Evolutionary conservation across 2,113 vertebrate species (phyloP).

Genomic region (crab-eating macaque (Macaca fascicularis)): DNA sequence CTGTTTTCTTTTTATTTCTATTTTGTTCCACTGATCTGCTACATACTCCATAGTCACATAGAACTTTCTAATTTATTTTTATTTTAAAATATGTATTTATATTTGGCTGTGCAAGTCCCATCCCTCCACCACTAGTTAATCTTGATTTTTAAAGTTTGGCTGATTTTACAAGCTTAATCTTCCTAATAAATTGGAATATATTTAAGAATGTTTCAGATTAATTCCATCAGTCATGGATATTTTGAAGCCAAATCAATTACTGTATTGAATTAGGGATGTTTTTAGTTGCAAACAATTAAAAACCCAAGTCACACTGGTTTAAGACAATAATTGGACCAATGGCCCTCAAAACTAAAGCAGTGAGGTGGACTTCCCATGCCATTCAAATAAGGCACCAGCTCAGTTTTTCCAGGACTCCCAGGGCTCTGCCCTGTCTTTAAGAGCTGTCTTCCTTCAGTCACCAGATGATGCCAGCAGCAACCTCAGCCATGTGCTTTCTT

Average conservation of each 20-base stretch:
- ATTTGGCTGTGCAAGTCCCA: not conserved
- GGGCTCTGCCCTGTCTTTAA: not conserved
- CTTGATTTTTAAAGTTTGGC: not conserved
- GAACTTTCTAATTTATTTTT: not conserved
- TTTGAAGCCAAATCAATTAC: slow-evolving; percentile 3
- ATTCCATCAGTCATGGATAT: slow-evolving; percentile 1
- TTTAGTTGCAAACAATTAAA: not conserved
- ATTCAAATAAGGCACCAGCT: not conserved
- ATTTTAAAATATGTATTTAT: slow-evolving; percentile 11
- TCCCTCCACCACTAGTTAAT: not conserved
- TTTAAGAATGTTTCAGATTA: not conserved
- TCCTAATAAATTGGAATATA: not conserved
- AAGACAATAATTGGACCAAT: not conserved
- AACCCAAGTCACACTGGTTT: not conserved
- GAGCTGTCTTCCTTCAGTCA: not conserved
- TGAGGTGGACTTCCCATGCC: not conserved
- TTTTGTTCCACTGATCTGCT: not conserved
- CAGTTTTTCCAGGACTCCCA: not conserved
- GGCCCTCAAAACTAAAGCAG: not conserved
- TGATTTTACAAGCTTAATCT: not conserved
- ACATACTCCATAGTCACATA: not conserved
- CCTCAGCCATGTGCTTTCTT: not conserved
- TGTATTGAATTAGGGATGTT: not conserved
- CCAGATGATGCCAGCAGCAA: not conserved
- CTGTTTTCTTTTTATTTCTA: not conserved